Base-by-base conservation (phyloP, 2,113 vertebrate species). In the Anhinga rufa region DNA sequence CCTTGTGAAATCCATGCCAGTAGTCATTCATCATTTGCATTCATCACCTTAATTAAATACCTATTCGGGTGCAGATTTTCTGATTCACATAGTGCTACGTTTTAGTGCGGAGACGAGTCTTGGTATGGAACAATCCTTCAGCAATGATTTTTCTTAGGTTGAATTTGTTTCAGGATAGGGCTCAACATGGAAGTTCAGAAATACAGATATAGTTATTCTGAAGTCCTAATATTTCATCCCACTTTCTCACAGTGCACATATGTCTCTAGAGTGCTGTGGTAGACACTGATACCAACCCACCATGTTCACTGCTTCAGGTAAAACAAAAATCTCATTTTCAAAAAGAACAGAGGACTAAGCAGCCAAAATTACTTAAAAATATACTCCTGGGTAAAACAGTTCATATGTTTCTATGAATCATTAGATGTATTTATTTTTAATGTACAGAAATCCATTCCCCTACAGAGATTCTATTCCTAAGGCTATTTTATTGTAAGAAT, bases 241-340 rank as follows among this genome's bases (percentile, higher is more conserved):
- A 8, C 21, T 95, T 94, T 93, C 92, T 90, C 70, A 61, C 66
- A 71, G 58, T 29, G 36, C 40, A 58, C 34, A 29, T n/a, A 8
- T 2, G 34, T 77, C 85, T 90, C 92, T 82, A 28, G 62, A 72
- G 90, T 72, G 61, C 65, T 94, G 61, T 74, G 66, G 76, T 58
- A 76, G 78, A 77, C 62, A 74, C 40, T 61, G 70, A 92, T 79
- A 94, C 82, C 62, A 85, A 57, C 31, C 44, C 78, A 72, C 57
- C 29, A 16, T 17, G 46, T 32, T 84, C 51, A n/a, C 68, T 58
- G 54, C 75, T 96, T 80, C 91, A 94, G 78, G 76, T 92, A 80
- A 90, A 91, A 82, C 64, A 92, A 84, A 92, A 96, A 83, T 48
- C 77, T 89, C 24, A 44, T 93, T 96, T 94, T 60, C 17, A 90